phyloP scores from a whole-genome alignment of 2,888 invertebrate species.

The Schizotus pectinicornis region DNA sequence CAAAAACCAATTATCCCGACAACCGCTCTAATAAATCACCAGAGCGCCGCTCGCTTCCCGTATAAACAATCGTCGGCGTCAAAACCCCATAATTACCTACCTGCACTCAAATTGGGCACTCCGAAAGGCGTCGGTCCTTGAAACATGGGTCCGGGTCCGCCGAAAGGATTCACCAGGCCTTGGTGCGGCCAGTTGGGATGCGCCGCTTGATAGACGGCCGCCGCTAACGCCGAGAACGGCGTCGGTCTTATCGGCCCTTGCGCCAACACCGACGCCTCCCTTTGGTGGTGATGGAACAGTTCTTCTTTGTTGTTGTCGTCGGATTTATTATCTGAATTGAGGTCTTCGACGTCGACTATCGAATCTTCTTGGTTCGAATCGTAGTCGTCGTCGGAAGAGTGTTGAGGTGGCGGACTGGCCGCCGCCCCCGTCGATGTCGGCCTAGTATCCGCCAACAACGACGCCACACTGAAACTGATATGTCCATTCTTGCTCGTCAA shows the following conservation, averaged over 20 bases:
- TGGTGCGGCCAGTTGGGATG: constrained; percentile 65
- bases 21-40: background rate
- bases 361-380: constrained; percentile 75
- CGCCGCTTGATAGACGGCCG: constrained; percentile 66
- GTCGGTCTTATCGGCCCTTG: constrained; percentile 76
- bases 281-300: constrained; percentile 39
- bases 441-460: constrained; percentile 83
- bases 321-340: constrained; percentile 64
- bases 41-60: background rate
- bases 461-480: constrained; percentile 87
- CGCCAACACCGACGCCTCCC: constrained; percentile 53
- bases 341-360: constrained; percentile 80
- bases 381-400: constrained; percentile 69
- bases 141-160: constrained; percentile 68
- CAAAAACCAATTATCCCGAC: constrained; percentile 9
- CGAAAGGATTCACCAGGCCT: constrained; percentile 64
- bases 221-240: constrained; percentile 76
- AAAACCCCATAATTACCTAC: constrained; percentile 54
- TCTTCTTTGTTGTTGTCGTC: constrained; percentile 52
- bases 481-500: constrained; percentile 65
- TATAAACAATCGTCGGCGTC: constrained; percentile 32
- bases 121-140: constrained; percentile 66
- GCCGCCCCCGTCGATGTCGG: constrained; percentile 61
- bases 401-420: constrained; percentile 45
- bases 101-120: constrained; percentile 57